Evolutionary conservation across 2,888 invertebrate species (phyloP).

Genomic region (Allacma fusca): DNA sequence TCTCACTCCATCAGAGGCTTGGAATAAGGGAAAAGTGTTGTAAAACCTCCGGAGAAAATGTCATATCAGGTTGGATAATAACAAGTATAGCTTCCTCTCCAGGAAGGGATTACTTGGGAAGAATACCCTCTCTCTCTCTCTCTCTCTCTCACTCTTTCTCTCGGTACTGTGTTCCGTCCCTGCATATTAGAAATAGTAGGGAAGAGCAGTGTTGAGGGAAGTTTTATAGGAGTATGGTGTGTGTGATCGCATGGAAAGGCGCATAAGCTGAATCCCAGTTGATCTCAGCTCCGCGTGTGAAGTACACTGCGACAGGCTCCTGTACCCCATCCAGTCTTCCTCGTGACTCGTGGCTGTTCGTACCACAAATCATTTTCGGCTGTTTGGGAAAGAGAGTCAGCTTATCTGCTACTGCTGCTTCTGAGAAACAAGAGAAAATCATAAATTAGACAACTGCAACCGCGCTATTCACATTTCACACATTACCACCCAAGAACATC

Average conservation of each 20-base stretch:
- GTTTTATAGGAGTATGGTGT: too few species aligned
- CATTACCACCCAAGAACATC: constrained; percentile 27
- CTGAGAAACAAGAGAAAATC: not conserved
- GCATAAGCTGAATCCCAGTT: constrained; percentile 25
- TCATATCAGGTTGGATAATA: not conserved
- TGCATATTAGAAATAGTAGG: too few species aligned
- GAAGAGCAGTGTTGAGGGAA: too few species aligned
- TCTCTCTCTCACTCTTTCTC: too few species aligned
- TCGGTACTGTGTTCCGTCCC: too few species aligned
- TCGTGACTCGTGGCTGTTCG: constrained; percentile 14
- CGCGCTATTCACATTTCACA: constrained; percentile 24
- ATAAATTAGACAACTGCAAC: constrained; percentile 2
- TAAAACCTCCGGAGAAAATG: not conserved
- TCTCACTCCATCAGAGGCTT: not conserved
- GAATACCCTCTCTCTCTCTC: not conserved
- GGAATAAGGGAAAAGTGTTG: not conserved
- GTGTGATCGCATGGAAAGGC: constrained; percentile 4
- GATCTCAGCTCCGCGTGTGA: constrained; percentile 21
- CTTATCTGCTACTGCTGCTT: not conserved
- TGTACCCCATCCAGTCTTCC: constrained; percentile 6
- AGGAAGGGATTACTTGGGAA: not conserved
- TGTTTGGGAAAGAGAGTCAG: not conserved
- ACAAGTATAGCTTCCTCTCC: not conserved
- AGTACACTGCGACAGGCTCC: constrained; percentile 6
- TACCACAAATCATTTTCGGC: constrained; percentile 11